Evolutionary conservation across 2,888 invertebrate species (phyloP).

Genomic region (Diplolepis rosae): DNA sequence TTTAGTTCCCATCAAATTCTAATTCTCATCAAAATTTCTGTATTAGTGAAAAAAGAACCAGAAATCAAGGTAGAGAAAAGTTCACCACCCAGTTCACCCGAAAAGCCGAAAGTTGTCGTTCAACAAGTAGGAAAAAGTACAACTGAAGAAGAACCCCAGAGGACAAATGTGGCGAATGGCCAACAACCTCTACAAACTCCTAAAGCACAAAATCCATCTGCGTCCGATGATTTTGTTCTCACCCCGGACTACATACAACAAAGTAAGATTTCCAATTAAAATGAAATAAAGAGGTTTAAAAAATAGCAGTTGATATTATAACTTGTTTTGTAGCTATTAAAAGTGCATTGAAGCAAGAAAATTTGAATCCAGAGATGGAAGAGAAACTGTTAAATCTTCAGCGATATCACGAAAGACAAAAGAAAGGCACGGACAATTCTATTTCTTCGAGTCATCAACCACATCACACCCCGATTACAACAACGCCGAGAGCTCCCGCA

Average conservation of each 20-base stretch:
- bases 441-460: slow-evolving; percentile 63
- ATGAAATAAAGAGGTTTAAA: background rate
- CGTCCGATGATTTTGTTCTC: slow-evolving; percentile 84
- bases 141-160: slow-evolving; percentile 63
- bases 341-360: slow-evolving; percentile 93
- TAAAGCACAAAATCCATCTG: slow-evolving; percentile 65
- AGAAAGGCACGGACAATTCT: slow-evolving; percentile 76
- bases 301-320: too few relatives aligned
- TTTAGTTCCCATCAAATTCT: background rate
- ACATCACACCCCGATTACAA: slow-evolving; percentile 56
- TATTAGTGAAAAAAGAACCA: slow-evolving; percentile 42
- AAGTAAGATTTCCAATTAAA: slow-evolving; percentile 78
- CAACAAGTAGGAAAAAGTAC: slow-evolving; percentile 66
- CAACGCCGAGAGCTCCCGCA: slow-evolving; percentile 75
- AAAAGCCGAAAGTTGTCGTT: slow-evolving; percentile 70
- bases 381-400: slow-evolving; percentile 92
- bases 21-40: background rate
- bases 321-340: slow-evolving; percentile 85
- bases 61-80: slow-evolving; percentile 59
- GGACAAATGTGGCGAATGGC: slow-evolving; percentile 65
- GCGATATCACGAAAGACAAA: slow-evolving; percentile 87
- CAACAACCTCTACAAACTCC: slow-evolving; percentile 68
- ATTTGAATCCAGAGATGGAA: slow-evolving; percentile 93
- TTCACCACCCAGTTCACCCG: slow-evolving; percentile 52
- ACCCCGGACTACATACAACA: slow-evolving; percentile 96